These are phyloP conservation scores for Phymorhynchus buccinoides DNA, from an alignment of 1,140 invertebrate genomes.

Conservation along the genomic window DNA sequence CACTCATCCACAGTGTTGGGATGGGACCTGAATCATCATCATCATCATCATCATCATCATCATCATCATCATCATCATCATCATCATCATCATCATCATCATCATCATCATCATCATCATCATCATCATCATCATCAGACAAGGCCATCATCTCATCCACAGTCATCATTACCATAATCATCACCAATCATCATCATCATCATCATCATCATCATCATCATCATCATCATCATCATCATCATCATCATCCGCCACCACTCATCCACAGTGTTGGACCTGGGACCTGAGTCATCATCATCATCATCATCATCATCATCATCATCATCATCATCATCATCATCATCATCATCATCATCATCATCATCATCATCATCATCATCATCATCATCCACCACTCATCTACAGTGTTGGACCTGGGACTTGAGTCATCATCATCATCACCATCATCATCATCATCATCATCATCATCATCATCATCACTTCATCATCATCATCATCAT, in stretches of 20 bases:
- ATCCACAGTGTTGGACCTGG: no score
- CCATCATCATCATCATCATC: conserved; percentile 40
- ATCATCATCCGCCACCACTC: no score
- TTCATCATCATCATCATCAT: conserved; percentile 11
- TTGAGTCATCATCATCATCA: no score
- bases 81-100: conserved; percentile 24
- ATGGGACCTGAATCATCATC: conserved; percentile 39
- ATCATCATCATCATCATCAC: conserved; percentile 31
- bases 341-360: conserved; percentile 20
- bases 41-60: conserved; percentile 44
- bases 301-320: conserved; percentile 20
- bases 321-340: conserved; percentile 44
- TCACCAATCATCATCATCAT: no score
- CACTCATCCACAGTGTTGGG: neutral
- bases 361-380: conserved; percentile 18
- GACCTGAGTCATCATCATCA: no score
- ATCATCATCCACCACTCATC: no score
- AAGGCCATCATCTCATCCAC: neutral
- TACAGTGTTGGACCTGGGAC: no score
- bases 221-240: conserved; percentile 44
- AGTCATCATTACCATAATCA: conserved; percentile 35
- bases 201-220: conserved; percentile 39
- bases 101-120: conserved; percentile 40
- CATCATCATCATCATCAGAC: conserved; percentile 36
- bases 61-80: neutral